Base-by-base conservation (phyloP, 2,113 vertebrate species). In the Clarias macrocephalus region DNA sequence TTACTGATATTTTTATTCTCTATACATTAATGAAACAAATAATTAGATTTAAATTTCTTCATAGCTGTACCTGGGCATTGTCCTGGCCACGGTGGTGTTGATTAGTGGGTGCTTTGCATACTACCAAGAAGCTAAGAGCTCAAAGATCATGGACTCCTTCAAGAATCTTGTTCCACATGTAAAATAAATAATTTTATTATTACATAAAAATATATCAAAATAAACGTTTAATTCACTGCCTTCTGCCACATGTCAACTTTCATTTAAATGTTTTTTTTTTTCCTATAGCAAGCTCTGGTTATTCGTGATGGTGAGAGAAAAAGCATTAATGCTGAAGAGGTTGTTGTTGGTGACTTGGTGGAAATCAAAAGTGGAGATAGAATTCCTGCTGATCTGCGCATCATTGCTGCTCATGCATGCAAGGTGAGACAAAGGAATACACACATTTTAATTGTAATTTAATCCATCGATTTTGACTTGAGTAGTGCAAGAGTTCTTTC, bases 81-180 rank as follows among this genome's bases (percentile, higher is more conserved):
- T 98, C 84, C 94, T 99, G 2, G 93, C 97, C 0, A 97, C 96
- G 80, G 97, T 99, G 0, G 98, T 99, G 91, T 97, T 99, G 93
- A 96, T 99, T 92, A 99, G 97, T 52, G 97, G 97, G 1, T 99
- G 97, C 84, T 99, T 96, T 94, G 97, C 97, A 54, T 99, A 99
- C 85, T 98, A 98, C 91, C 97, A 98, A 96, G 98, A 99, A 92
- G 97, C 97, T 23, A 99, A 99, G 92, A 99, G 98, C 91, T 99
- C 97, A 10, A 99, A 96, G 93, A 99, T 99, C 92, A 99, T 99
- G 98, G 98, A 99, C 56, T 99, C 98, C 68, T 99, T 99, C 95
- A 99, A 98, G 93, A 99, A 99, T 91, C 94, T 99, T 94, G 98
- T 99, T 83, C 98, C 97, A 91, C 97, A 98, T 96, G 97, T 99